Conservation (phyloP, 1,140 invertebrate genomes). For the Aethina tumida region DNA sequence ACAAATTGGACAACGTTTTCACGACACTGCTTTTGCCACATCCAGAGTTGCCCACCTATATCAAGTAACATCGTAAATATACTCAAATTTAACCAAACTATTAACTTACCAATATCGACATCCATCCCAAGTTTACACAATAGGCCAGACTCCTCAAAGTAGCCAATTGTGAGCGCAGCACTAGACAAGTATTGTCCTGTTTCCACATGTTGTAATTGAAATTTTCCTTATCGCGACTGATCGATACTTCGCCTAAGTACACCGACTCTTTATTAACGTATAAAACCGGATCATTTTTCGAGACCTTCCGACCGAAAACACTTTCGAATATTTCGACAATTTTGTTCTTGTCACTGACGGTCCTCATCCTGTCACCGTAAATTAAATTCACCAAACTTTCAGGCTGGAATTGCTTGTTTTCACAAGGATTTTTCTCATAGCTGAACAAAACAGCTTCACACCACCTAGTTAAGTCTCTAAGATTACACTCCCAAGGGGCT, state of each 20-base stretch:
- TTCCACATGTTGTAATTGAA: slow-evolving; percentile 33
- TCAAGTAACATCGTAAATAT: neutral
- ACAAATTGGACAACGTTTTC: slow-evolving; percentile 62
- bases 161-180: slow-evolving; percentile 56
- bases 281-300: slow-evolving; percentile 40
- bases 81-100: slow-evolving; percentile 1
- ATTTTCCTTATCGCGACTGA: slow-evolving; percentile 38
- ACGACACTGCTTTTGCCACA: slow-evolving; percentile 78
- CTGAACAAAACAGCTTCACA: slow-evolving; percentile 50
- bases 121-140: slow-evolving; percentile 85
- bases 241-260: slow-evolving; percentile 47
- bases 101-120: slow-evolving; percentile 70
- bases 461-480: slow-evolving; percentile 91
- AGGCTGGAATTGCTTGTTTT: slow-evolving; percentile 15
- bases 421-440: slow-evolving; percentile 10
- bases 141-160: slow-evolving; percentile 65
- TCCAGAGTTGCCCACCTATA: slow-evolving; percentile 63
- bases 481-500: slow-evolving; percentile 93
- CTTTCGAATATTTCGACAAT: slow-evolving; percentile 51
- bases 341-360: slow-evolving; percentile 54
- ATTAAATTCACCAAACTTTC: slow-evolving; percentile 52
- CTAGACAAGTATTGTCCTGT: slow-evolving; percentile 42
- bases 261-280: slow-evolving; percentile 43
- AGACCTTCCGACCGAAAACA: slow-evolving; percentile 43
- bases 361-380: slow-evolving; percentile 75